Base-by-base conservation (phyloP, 2,888 invertebrate genomes). In the Drosophila aldrichi region DNA sequence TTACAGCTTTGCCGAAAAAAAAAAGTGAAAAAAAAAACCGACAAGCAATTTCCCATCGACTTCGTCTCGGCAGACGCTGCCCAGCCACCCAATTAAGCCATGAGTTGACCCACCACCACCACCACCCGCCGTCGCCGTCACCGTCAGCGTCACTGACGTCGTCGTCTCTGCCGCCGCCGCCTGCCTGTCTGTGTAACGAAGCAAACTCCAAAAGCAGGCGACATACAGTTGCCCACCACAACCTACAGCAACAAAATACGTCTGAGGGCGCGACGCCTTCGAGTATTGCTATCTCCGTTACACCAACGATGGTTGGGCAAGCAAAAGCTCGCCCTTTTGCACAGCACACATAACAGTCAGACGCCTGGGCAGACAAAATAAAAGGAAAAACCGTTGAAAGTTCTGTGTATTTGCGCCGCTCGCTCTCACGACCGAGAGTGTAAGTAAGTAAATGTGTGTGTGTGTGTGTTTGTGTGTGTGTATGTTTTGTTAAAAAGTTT, bases 201-300 rank as follows among this genome's bases (percentile, higher is more conserved):
- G 55, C 66, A 54, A 64, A 64, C 57, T 61, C 78, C 68, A 73
- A 54, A 54, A 73, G 49, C 62, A 34, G 63, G 59, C 55, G 51
- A 54, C 56, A 54, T 44, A 60, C 56, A 59, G 34, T 40, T 57
- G 60, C 41, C 75, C 60, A 69, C 74, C 91, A 77, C 91, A 91
- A 91, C 91, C 91, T 91, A 91, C 88, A 91, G 91, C 91, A 92
- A 91, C 90, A 89, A 81, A 82, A 87, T 84, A 81, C 79, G 81
- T 89, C 88, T 91, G 84, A 89, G 90, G 84, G 74, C 76, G 77
- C 82, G 85, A 69, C 74, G 62, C 64, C 60, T 70, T 71, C 38
- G 43, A 43, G 48, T 69, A 25, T 49, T 57, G 64, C 77, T 57
- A 48, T 77, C 86, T 77, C 77, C 57, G 55, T 78, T 52, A 8